A percentile compares a stretch with the other conserved stretches of the same genome.
phyloP scores from a whole-genome alignment of 1,140 invertebrate species.

The Hypsibius dujardini region DNA sequence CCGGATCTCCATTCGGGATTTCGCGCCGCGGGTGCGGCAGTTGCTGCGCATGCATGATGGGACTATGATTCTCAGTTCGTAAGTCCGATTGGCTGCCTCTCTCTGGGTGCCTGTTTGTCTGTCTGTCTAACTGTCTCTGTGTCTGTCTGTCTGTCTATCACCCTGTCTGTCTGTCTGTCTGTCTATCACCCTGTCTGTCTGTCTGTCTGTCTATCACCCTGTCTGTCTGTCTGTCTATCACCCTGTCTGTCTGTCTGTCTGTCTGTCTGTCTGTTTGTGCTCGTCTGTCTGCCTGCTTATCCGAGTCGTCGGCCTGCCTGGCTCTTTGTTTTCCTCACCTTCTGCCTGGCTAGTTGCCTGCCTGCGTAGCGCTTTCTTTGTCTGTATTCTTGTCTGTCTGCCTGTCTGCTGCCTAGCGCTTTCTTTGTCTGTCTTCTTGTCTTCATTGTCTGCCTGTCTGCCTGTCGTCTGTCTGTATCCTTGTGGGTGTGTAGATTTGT shows the following conservation, averaged over 20 bases:
- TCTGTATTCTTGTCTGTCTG: neutral
- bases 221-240: neutral
- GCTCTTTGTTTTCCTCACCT: neutral
- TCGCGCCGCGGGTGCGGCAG: neutral
- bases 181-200: neutral
- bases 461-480: neutral
- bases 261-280: no score
- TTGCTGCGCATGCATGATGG: neutral
- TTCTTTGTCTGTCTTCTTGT: neutral
- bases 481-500: no score
- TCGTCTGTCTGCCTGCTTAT: neutral
- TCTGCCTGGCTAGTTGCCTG: no score
- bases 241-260: neutral
- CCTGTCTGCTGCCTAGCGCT: neutral
- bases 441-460: neutral
- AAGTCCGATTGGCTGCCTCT: neutral
- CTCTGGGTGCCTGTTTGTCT: neutral
- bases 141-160: neutral
- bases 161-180: neutral
- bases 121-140: neutral
- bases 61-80: neutral
- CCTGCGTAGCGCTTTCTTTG: neutral
- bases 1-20: neutral
- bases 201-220: neutral
- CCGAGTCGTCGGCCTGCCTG: neutral